These are phyloP conservation scores for Drosophila watanabei DNA, from an alignment of 1,140 invertebrate species.

Conservation along the genomic window DNA sequence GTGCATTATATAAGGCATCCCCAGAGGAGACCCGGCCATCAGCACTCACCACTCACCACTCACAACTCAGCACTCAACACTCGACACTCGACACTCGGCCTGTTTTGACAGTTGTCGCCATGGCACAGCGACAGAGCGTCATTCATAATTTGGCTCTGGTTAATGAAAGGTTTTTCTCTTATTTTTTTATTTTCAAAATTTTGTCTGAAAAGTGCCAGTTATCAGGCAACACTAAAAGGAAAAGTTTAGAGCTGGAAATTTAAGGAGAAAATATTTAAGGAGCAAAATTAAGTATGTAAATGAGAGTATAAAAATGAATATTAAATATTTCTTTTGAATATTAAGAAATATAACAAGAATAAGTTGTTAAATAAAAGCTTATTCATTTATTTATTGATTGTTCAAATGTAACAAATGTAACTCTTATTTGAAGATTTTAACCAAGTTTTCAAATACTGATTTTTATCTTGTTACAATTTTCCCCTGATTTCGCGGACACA, in stretches of 20 bases:
- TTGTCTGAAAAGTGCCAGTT: conserved; percentile 4
- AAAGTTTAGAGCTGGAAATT: not conserved
- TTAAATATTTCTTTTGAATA: not conserved
- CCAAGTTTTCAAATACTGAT: not conserved
- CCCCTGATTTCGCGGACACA: conserved; percentile 17
- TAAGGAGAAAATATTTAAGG: not conserved
- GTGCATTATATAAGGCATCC: conserved; percentile 67
- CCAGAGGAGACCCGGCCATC: conserved; percentile 15
- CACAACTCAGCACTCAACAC: conserved; percentile 1
- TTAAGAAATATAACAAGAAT: not conserved
- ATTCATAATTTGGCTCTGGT: conserved; percentile 69
- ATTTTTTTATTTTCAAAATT: conserved; percentile 14
- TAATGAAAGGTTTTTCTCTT: conserved; percentile 59
- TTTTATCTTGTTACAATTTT: not conserved
- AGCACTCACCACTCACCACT: conserved; percentile 10
- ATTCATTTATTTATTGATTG: not conserved
- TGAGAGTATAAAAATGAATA: not conserved
- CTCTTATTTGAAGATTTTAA: not conserved
- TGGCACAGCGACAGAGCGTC: conserved; percentile 17
- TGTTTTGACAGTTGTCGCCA: conserved; percentile 69
- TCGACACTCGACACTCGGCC: conserved; percentile 29
- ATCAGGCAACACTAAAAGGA: conserved; percentile 32
- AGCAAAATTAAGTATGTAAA: not conserved
- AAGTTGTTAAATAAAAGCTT: not conserved
- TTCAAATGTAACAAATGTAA: not conserved